Evolutionary conservation across 2,888 invertebrate genomes (phyloP).

Genomic region (Notodonta ziczac): DNA sequence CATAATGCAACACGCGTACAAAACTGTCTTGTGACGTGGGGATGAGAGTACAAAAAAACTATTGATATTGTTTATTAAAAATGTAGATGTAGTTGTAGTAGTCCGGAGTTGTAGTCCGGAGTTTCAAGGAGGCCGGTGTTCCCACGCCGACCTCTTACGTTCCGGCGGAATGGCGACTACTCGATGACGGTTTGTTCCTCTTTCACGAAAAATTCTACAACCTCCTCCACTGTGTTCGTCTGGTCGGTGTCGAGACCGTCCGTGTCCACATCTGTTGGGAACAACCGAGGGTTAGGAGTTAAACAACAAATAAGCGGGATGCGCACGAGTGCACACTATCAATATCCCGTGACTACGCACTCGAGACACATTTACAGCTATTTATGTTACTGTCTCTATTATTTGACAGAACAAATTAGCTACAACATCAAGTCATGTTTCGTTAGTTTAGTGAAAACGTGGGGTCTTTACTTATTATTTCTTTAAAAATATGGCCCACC

Average conservation of each 20-base stretch:
- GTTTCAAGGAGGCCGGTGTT: constrained; percentile 54
- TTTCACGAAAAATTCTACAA: constrained; percentile 98
- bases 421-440: no score
- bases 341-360: no score
- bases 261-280: constrained; percentile 93
- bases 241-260: constrained; percentile 94
- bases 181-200: constrained; percentile 94
- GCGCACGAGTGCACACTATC: no score
- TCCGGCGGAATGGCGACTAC: constrained; percentile 79
- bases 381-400: no score
- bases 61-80: constrained; percentile 50
- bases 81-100: constrained; percentile 17
- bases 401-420: no score
- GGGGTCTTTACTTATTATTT: no score
- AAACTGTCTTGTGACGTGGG: constrained; percentile 42
- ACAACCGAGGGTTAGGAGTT: constrained; percentile 22
- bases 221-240: constrained; percentile 96
- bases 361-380: no score
- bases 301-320: background rate
- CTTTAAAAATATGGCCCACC: no score
- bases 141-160: constrained; percentile 62
- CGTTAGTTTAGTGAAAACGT: no score
- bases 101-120: constrained; percentile 38
- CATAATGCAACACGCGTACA: constrained; percentile 57
- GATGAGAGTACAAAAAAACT: constrained; percentile 67